Evolutionary conservation across 2,797 vertebrate genomes (phyloP).

Genomic region (Paedocypris micromegethes): DNA sequence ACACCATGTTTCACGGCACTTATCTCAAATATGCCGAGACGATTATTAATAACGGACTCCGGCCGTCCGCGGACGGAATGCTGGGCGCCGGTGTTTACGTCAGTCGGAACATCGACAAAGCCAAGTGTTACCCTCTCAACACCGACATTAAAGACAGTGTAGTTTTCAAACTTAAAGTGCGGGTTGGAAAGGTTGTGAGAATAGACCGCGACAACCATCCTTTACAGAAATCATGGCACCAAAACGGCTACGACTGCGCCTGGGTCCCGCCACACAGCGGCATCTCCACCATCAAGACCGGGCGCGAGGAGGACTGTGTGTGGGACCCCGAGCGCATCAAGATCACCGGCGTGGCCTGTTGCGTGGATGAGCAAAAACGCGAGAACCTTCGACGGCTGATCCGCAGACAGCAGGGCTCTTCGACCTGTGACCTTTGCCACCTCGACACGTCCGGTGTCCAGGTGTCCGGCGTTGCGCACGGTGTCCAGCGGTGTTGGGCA

Average conservation of each 20-base stretch:
- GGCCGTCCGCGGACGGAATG: constrained; percentile 44
- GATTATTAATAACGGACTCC: constrained; percentile 46
- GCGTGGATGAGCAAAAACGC: constrained; percentile 31
- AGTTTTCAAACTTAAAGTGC: constrained; percentile 52
- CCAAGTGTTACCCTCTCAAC: constrained; percentile 48
- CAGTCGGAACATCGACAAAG: constrained; percentile 52
- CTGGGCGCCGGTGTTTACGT: constrained; percentile 53
- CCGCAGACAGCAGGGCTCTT: not conserved
- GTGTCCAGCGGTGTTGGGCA: constrained; percentile 43
- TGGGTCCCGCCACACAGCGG: constrained; percentile 50
- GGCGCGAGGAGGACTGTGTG: constrained; percentile 54
- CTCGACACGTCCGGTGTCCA: not conserved
- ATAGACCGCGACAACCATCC: constrained; percentile 51
- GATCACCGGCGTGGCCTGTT: constrained; percentile 46
- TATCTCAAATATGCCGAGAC: constrained; percentile 23
- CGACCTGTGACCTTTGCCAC: constrained; percentile 28
- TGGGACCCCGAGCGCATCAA: constrained; percentile 51
- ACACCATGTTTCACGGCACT: constrained; percentile 55
- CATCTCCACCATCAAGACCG: constrained; percentile 39
- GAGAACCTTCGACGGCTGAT: constrained; percentile 36
- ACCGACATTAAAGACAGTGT: constrained; percentile 38
- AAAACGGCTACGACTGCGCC: constrained; percentile 48
- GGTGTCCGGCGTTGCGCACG: constrained; percentile 22
- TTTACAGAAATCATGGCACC: constrained; percentile 48
- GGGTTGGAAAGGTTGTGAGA: constrained; percentile 51